Percentiles rank a stretch among this genome's conserved stretches.
Conservation (phyloP, 2,113 vertebrate genomes). For the Smithornis capensis region DNA sequence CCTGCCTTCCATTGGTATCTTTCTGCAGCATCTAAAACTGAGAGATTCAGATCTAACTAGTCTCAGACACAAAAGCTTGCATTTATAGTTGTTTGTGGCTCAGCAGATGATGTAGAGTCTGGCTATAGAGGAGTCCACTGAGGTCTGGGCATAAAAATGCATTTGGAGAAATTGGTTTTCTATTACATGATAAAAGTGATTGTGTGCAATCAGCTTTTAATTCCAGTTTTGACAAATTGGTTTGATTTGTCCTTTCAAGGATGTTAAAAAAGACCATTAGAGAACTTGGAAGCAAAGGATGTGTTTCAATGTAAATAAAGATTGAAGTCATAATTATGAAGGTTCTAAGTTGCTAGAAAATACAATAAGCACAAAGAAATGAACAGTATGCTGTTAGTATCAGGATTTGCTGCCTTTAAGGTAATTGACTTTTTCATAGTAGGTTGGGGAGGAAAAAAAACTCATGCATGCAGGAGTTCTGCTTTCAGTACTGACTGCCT, state of each 20-base stretch:
- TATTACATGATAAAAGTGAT: not conserved
- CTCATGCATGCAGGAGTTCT: not conserved
- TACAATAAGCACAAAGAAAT: not conserved
- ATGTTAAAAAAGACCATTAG: not conserved
- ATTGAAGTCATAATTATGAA: not conserved
- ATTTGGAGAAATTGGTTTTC: not conserved
- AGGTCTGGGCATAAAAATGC: not conserved
- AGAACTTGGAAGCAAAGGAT: not conserved
- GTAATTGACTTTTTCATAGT: not conserved
- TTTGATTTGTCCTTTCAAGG: not conserved
- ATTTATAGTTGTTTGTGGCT: not conserved
- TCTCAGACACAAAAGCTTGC: not conserved
- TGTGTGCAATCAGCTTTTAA: not conserved
- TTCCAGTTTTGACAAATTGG: not conserved
- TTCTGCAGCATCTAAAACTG: not conserved
- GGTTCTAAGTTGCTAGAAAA: not conserved
- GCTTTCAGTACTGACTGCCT: not conserved
- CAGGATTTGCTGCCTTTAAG: not conserved
- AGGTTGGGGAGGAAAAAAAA: not conserved
- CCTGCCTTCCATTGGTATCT: not conserved
- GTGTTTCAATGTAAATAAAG: not conserved
- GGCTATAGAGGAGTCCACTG: not conserved
- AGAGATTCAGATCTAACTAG: not conserved
- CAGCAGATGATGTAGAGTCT: not conserved
- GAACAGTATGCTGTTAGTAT: not conserved